Conservation (phyloP, 2,113 vertebrate species). For the Zosterops borbonicus region DNA sequence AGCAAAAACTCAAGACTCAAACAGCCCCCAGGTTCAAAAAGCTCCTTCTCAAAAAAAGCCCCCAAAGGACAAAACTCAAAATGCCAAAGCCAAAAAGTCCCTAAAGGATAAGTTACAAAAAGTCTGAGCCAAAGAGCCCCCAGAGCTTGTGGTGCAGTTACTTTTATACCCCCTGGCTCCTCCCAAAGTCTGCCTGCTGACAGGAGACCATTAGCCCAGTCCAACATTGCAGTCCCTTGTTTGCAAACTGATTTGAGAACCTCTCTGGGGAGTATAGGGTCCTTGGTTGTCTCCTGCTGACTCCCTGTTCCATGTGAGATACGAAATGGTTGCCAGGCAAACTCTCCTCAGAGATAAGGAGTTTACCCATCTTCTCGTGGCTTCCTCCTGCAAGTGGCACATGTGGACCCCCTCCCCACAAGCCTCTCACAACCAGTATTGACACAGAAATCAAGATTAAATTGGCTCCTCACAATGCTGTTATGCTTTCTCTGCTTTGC, state of each 20-base stretch:
- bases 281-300: background rate
- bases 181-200: background rate
- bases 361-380: background rate
- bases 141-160: too few species aligned
- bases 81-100: background rate
- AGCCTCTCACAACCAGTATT: background rate
- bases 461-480: background rate
- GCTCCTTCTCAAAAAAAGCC: background rate
- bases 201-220: background rate
- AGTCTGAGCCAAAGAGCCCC: background rate
- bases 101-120: background rate
- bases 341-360: background rate
- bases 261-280: background rate
- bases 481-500: background rate
- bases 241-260: too few species aligned
- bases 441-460: background rate
- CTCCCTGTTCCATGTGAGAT: background rate
- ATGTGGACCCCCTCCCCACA: too few species aligned
- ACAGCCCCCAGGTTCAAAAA: background rate
- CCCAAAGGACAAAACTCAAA: background rate
- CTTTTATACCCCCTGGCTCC: background rate
- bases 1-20: background rate
- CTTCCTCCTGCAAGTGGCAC: background rate
- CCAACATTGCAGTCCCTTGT: background rate
- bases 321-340: accelerated